Conservation (phyloP, 1,140 invertebrate species). For the Zophobas atratus region DNA sequence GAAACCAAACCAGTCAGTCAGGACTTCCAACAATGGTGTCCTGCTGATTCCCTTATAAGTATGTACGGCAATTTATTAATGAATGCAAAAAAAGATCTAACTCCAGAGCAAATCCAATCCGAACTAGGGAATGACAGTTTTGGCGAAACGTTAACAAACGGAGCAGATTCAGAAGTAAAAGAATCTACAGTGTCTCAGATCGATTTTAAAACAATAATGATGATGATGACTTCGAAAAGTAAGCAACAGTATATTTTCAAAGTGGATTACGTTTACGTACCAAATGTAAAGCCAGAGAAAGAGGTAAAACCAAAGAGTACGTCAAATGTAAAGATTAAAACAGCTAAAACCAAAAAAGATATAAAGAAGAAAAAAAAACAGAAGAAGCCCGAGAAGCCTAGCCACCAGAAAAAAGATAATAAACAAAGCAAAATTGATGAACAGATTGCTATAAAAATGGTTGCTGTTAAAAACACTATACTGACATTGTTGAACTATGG, state of each 20-base stretch:
- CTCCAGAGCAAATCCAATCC: too few relatives aligned
- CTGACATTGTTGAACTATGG: slow-evolving; percentile 67
- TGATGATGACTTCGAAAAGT: neutral
- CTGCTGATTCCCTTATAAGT: slow-evolving; percentile 51
- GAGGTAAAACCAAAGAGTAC: slow-evolving; percentile 10
- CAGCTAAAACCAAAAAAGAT: too few relatives aligned
- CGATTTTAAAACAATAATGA: slow-evolving; percentile 4
- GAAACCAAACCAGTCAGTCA: slow-evolving; percentile 34
- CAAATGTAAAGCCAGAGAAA: neutral
- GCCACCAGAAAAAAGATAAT: neutral
- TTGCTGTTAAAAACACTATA: slow-evolving; percentile 65
- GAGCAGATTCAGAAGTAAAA: too few relatives aligned
- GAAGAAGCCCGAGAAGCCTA: neutral
- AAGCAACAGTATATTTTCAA: slow-evolving; percentile 48
- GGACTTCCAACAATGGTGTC: slow-evolving; percentile 63
- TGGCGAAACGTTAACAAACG: too few relatives aligned
- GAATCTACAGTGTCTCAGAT: too few relatives aligned
- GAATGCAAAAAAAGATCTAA: too few relatives aligned
- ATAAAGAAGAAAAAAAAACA: neutral
- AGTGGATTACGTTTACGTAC: slow-evolving; percentile 14
- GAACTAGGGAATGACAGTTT: too few relatives aligned
- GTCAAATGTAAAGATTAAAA: neutral
- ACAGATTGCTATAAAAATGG: slow-evolving; percentile 43
- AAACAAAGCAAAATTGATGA: slow-evolving; percentile 40
- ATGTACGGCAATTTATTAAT: neutral